Base-by-base conservation (phyloP, 2,797 vertebrate genomes). In the Mionectes olivaceus region DNA sequence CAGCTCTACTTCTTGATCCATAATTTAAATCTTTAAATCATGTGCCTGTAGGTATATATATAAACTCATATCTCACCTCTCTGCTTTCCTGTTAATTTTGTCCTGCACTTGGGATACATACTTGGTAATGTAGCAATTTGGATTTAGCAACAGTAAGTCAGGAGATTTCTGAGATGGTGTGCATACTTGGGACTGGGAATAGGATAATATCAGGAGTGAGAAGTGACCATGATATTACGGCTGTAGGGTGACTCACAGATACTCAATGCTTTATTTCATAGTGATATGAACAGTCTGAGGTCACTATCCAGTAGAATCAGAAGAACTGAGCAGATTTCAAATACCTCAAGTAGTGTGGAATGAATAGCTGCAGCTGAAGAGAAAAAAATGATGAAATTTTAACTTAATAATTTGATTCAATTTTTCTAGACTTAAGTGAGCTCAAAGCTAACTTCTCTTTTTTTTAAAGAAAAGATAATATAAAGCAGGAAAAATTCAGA, bases 51-150 rank as follows among this genome's bases (percentile, higher is more conserved):
- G 27, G 25, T 27, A 49, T 16, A 27, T 27, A 13, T 16, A 25
- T 49, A 19, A 0, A 13, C 44, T 41, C 14, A 21, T 7, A 55
- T 47, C 15, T 71, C 2, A 2, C 25, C 11, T 74, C 11, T 74
- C 17, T 39, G 25, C n/a, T 61, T 68, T 44, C 35, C 35, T 68
- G 16, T 28, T 74, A 56, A 10, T 37, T 74, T 25, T 75, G 24
- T 21, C 41, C 76, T 59, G 33, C 0, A 0, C 8, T 23, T 49
- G 27, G 17, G 19, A 46, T 2, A 3, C 19, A 39, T 69, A 10
- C 33, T 55, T 76, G 35, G n/a, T 55, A 32, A 70, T 23, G 43
- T 41, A 32, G 49, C 22, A 63, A 41, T 63, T 35, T 47, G 13
- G 10, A 37, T 80, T 80, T 79, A 59, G 44, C 28, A 47, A 56